Evolutionary conservation across 2,797 vertebrate genomes (phyloP), one percentile per base, ranked within the genome.

Genomic region (Choloepus didactylus): DNA sequence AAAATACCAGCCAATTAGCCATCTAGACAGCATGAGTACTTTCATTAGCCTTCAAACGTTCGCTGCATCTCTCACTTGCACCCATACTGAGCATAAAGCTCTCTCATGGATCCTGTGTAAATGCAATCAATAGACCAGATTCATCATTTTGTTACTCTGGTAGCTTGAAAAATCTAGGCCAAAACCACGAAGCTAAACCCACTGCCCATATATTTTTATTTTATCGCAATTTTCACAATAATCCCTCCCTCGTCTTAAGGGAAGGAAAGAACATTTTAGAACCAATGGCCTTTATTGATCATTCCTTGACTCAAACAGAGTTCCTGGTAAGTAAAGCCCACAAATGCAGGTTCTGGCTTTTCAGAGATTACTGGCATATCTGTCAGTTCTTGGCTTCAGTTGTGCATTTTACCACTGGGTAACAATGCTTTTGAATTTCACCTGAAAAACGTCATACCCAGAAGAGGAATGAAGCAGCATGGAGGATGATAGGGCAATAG

Each of bases 1-100:
- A 86, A 86, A 84, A 83, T 62, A 83, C 64, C 88, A 91, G 87
- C 87, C 87, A 91, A 51, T 95, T 60, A 92, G 73, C 82, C 64
- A 56, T 29, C 72, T 46, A 2, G 8, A 70, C 66, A 51, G 59
- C 88, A 9, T 0, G 21, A 60, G 73, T 7, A 12, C 60, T 27
- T 66, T 75, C 49, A 6, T 83, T 38, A 76, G 80, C 69, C 77
- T 77, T 62, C 77, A 56, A 51, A 66, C 11, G 67, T 18, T n/a
- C 64, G 54, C 91, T 9, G 44, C 38, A 25, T 49, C 84, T 41
- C 70, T 27, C 41, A 25, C 83, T 70, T 38, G 64, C 60, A 25
- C 66, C 35, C 91, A 81, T 3, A 38, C 49, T 19, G 54, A 64
- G 83, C 46, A 72, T 25, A 67, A 29, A 44, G 73, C 64, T 64